Evolutionary conservation across 2,113 vertebrate genomes (phyloP), one percentile per base, ranked within the genome.

Genomic region (Gallinago paraguaiae): DNA sequence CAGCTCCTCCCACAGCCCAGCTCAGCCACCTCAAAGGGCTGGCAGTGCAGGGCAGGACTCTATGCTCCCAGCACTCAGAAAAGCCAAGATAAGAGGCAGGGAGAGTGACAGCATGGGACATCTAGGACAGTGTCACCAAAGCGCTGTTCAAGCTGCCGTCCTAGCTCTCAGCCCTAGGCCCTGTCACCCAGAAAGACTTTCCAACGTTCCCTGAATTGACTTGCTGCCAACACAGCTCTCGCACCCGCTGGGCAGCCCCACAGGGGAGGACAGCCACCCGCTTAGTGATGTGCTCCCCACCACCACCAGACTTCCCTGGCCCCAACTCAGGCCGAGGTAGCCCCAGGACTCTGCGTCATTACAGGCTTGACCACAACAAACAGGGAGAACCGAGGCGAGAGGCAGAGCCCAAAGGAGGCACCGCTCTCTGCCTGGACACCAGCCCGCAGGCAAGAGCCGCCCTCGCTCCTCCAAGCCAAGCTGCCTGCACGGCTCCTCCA

Each of bases 401-500:
- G 41, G 57, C 72, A 54, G 53, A 13, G 41, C 67, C 43, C 24
- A 3, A 3, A 20, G 63, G n/a, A 59, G 37, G 43, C 10, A 35
- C 45, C 1, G 2, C 35, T 2, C 41, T 61, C 25, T 27, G 33
- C 24, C 16, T 17, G n/a, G n/a, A n/a, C n/a, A 50, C n/a, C n/a
- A 54, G 39, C 63, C 69, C 2, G 0, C 33, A 45, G 23, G 76
- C 27, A 30, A 77, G 13, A 76, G 53, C 45, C 43, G 59, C 70
- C 14, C 50, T 56, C 0, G 0, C 8, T 6, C 70, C 37, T 41
- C 65, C 2, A 9, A 69, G 70, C 37, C 0, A 1, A 94, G 68
- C 57, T 37, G 77, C 51, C 37, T 5, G 13, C 9, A 68, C 0
- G 0, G 59, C 91, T 78, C 56, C 19, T 0, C 30, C 46, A 59